These are phyloP conservation scores for Clinocottus analis DNA, from an alignment of 2,113 vertebrate species.

Conservation along the genomic window DNA sequence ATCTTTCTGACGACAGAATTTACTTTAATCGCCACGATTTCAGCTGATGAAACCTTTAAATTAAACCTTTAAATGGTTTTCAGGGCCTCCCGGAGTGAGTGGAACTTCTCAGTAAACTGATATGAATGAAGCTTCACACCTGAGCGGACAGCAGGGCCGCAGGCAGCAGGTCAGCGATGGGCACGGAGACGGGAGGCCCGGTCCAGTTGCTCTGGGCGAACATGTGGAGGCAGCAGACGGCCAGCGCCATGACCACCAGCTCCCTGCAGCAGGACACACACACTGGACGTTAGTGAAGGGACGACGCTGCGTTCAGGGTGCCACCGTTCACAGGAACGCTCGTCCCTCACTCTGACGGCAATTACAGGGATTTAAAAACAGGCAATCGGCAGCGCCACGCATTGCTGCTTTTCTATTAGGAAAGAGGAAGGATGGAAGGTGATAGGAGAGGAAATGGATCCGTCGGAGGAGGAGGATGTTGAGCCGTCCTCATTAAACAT, in stretches of 20 bases:
- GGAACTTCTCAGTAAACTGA: no score
- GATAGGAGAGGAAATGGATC: neutral
- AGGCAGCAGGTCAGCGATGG: slow-evolving; percentile 86
- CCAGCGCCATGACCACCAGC: slow-evolving; percentile 85
- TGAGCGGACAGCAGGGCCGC: slow-evolving; percentile 81
- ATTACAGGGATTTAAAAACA: slow-evolving; percentile 6
- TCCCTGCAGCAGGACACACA: slow-evolving; percentile 78
- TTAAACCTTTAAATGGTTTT: no score
- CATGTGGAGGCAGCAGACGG: slow-evolving; percentile 90
- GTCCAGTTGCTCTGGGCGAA: slow-evolving; percentile 98
- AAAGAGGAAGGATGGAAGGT: slow-evolving; percentile 5
- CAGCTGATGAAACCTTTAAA: no score
- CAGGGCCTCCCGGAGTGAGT: no score
- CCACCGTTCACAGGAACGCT: no score
- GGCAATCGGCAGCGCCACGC: neutral
- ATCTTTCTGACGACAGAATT: no score
- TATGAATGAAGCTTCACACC: slow-evolving; percentile 76
- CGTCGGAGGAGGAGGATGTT: slow-evolving; percentile 35
- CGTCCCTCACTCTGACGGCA: neutral
- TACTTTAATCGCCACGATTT: no score
- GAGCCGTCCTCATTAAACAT: slow-evolving; percentile 76
- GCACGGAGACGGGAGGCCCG: slow-evolving; percentile 86
- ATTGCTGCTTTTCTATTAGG: slow-evolving; percentile 37
- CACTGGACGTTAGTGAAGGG: slow-evolving; percentile 12
- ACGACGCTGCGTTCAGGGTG: no score